Conservation (phyloP, 2,797 vertebrate genomes). For the Naso thynnoides region DNA sequence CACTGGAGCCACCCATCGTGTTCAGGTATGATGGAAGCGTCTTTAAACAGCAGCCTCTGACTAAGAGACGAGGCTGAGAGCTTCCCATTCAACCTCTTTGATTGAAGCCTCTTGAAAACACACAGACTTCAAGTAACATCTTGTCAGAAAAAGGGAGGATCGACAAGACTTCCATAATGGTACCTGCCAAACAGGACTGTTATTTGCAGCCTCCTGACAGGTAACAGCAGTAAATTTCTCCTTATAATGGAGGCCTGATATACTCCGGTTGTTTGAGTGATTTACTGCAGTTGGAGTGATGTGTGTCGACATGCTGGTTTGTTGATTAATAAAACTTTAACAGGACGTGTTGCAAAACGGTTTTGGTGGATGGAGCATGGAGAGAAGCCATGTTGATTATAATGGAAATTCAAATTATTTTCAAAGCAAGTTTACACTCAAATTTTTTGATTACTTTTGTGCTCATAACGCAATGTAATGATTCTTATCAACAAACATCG, state of each 20-base stretch:
- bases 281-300: slow-evolving; percentile 61
- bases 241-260: slow-evolving; percentile 71
- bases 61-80: slow-evolving; percentile 55
- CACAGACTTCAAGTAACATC: slow-evolving; percentile 81
- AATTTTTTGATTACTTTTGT: neutral
- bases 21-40: slow-evolving; percentile 57
- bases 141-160: slow-evolving; percentile 82
- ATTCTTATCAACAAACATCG: neutral
- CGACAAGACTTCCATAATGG: slow-evolving; percentile 78
- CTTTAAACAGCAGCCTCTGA: slow-evolving; percentile 71
- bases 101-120: slow-evolving; percentile 62
- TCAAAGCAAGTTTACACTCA: slow-evolving; percentile 12
- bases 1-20: slow-evolving; percentile 67
- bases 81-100: slow-evolving; percentile 52
- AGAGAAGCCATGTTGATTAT: neutral
- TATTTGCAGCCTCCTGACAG: slow-evolving; percentile 76
- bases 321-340: slow-evolving; percentile 40
- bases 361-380: slow-evolving; percentile 3
- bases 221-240: slow-evolving; percentile 74
- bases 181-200: slow-evolving; percentile 77
- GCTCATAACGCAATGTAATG: neutral
- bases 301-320: slow-evolving; percentile 57
- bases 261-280: slow-evolving; percentile 56
- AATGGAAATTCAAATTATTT: neutral
- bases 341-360: slow-evolving; percentile 24